phyloP scores from a whole-genome alignment of 1,140 invertebrate species.

The Drosophila sproati region DNA sequence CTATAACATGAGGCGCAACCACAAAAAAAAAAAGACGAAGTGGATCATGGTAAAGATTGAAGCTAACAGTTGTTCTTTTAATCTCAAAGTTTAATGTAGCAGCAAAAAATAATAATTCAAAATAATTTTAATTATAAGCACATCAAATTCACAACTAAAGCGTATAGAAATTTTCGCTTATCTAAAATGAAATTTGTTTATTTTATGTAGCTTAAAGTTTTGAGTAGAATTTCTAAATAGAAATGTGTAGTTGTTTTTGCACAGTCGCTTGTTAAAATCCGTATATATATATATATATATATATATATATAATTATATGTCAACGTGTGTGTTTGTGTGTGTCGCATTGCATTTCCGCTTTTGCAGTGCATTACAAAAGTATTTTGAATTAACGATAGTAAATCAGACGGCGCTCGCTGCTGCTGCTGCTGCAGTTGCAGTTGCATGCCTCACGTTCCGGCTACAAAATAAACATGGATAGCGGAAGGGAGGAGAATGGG shows the following conservation, averaged over 20 bases:
- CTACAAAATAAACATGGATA: slow-evolving; percentile 27
- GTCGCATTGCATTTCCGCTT: slow-evolving; percentile 50
- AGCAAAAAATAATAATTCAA: too few relatives aligned
- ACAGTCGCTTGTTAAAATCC: slow-evolving; percentile 44
- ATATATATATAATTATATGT: neutral
- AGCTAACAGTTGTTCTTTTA: neutral
- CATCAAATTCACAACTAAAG: neutral
- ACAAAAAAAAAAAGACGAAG: neutral
- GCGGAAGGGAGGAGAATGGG: neutral
- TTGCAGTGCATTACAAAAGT: slow-evolving; percentile 65
- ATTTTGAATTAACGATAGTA: slow-evolving; percentile 70
- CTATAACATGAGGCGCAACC: neutral
- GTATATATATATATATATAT: slow-evolving; percentile 1
- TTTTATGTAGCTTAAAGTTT: neutral
- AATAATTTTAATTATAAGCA: too few relatives aligned
- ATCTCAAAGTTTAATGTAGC: neutral
- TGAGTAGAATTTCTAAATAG: slow-evolving; percentile 10
- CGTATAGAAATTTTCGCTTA: neutral
- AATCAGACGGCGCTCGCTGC: slow-evolving; percentile 45
- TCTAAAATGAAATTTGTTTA: neutral
- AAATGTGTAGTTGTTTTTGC: slow-evolving; percentile 48
- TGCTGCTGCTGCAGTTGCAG: neutral
- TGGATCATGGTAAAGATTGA: neutral
- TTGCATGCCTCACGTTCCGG: slow-evolving; percentile 8
- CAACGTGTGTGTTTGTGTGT: slow-evolving; percentile 33